Evolutionary conservation across 2,888 invertebrate genomes (phyloP).

Genomic region (Patella caerulea): DNA sequence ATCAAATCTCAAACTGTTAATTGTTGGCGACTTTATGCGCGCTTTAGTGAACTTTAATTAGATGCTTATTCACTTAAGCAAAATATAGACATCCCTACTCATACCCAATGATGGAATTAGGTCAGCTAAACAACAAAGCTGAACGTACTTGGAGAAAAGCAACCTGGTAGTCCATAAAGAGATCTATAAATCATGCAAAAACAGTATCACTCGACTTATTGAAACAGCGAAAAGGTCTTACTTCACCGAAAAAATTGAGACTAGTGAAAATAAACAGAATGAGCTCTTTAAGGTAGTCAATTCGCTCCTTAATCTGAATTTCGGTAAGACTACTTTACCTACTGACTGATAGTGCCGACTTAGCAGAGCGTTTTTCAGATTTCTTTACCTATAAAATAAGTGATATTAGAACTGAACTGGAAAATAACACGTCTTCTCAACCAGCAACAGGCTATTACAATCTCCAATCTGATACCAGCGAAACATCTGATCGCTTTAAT

Average conservation of each 20-base stretch:
- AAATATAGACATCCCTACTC: too few relatives aligned
- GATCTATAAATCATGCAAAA: neutral
- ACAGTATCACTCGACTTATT: neutral
- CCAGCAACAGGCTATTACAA: too few relatives aligned
- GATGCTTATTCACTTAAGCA: too few relatives aligned
- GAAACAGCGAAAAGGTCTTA: neutral
- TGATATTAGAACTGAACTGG: neutral
- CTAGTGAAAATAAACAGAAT: neutral
- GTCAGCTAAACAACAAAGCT: neutral
- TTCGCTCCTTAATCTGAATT: constrained; percentile 15
- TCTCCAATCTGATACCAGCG: too few relatives aligned
- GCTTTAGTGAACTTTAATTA: too few relatives aligned
- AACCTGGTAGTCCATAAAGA: neutral
- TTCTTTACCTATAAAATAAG: neutral
- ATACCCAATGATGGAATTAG: neutral
- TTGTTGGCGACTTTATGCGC: too few relatives aligned
- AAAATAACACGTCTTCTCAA: neutral
- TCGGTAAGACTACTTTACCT: constrained; percentile 4
- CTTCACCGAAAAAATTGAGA: neutral
- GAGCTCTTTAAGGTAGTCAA: neutral
- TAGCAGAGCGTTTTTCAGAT: neutral
- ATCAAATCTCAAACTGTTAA: too few relatives aligned
- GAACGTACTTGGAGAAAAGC: neutral
- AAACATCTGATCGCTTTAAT: neutral
- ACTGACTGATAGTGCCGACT: neutral